Evolutionary conservation across 2,888 invertebrate genomes (phyloP), one percentile per base, ranked within the genome.

Genomic region (Teleiodes luculella): DNA sequence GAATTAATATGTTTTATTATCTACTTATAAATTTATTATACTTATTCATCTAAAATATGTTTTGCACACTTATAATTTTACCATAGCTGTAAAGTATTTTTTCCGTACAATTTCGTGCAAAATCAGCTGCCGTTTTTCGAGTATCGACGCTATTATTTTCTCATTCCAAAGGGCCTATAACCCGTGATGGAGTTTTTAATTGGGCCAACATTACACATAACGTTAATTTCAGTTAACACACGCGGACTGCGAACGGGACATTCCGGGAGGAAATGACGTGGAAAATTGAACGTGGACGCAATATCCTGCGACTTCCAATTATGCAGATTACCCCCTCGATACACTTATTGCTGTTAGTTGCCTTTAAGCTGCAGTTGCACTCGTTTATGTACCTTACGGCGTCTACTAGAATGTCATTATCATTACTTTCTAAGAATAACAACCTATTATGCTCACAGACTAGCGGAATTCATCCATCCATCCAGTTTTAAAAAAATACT

Each of bases 221-320:
- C 36, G 51, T 51, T 51, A 48, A 48, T 48, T 48, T 48, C 35
- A 48, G 48, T 48, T 48, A 36, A 11, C 28, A 7, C 46, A 18
- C 8, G 36, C 49, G 28, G 37, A 20, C 28, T 20, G 39, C 18
- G 39, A 20, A 10, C 28, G 43, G 43, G 55, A 14, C 56, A 41
- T 33, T 30, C 47, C 45, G 50, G 33, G 16, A 80, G 88, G 88
- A 88, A 88, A 89, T 88, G 88, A 86, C 83, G 85, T 83, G 80
- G 88, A 89, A 89, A 89, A 89, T 89, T 89, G 88, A 83, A 72
- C 78, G 76, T 86, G 86, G 84, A 86, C 84, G 84, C 80, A 85
- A 88, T 87, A 86, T 87, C 86, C 86, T 83, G 83, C 78, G 80
- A 80, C 77, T 83, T 79, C 80, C 87, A 88, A 88, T 89, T 87